These are phyloP conservation scores for Zaprionus ghesquierei DNA, from an alignment of 1,140 invertebrate genomes.

Conservation along the genomic window DNA sequence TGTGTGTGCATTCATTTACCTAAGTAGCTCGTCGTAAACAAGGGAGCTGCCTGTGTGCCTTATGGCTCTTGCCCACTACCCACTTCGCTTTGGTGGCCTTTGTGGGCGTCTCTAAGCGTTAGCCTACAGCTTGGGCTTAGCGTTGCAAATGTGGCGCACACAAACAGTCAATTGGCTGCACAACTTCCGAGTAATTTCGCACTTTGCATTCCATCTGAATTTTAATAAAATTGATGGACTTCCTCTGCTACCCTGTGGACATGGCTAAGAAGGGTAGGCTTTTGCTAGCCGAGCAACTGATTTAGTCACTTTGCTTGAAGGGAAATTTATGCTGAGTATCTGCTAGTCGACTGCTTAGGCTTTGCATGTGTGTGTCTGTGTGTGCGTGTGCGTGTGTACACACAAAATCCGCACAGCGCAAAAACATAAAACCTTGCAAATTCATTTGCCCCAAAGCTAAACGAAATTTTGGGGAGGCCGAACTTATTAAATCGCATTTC, in stretches of 20 bases:
- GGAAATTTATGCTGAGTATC: no score
- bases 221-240: background rate
- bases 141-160: background rate
- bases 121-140: background rate
- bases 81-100: background rate
- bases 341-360: background rate
- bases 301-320: no score
- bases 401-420: background rate
- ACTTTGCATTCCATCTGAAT: background rate
- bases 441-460: background rate
- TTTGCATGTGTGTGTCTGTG: background rate
- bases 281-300: no score
- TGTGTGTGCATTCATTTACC: conserved; percentile 6
- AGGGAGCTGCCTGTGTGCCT: background rate
- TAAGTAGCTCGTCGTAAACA: background rate
- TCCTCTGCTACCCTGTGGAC: background rate
- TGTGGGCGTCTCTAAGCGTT: background rate
- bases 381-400: background rate
- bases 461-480: background rate
- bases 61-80: background rate
- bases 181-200: background rate
- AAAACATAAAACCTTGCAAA: background rate
- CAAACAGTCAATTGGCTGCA: background rate
- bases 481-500: background rate
- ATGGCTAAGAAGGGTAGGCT: no score